phyloP scores from a whole-genome alignment of 2,113 vertebrate species.

The Pachyramphus minor region DNA sequence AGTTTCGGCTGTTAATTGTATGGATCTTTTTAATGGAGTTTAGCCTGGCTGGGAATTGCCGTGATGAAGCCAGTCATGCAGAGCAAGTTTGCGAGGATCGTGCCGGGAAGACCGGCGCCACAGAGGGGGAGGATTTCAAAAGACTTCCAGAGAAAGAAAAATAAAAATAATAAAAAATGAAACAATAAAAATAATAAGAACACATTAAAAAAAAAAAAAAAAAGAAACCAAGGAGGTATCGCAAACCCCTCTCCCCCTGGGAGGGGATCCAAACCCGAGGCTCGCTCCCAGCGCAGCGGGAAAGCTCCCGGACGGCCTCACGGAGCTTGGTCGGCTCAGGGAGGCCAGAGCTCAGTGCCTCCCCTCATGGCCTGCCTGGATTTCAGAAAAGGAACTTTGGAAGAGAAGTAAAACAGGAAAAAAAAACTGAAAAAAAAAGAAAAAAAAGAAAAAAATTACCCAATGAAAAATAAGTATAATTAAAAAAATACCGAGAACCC shows the following conservation, averaged over 20 bases:
- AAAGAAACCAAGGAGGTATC: neutral
- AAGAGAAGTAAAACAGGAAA: neutral
- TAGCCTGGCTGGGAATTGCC: neutral
- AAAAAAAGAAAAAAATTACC: neutral
- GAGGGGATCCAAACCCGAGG: neutral
- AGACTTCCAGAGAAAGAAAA: neutral
- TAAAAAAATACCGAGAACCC: neutral
- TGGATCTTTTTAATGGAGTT: neutral
- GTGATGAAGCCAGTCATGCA: fast-evolving
- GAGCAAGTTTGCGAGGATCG: neutral
- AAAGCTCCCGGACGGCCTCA: neutral
- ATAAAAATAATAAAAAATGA: neutral
- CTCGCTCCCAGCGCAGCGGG: neutral
- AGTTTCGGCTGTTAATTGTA: neutral
- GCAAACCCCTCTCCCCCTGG: neutral
- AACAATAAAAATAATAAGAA: neutral
- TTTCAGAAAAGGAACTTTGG: neutral
- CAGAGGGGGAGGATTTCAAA: neutral
- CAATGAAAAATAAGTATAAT: neutral
- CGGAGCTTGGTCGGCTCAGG: neutral
- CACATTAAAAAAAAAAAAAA: too few species aligned
- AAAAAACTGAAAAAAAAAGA: neutral
- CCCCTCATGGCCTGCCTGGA: neutral
- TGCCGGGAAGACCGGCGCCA: neutral
- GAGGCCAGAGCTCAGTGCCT: neutral